Base-by-base conservation (phyloP, 30 jellyfish, hydroid and myxozoan species). In the Mastigias papua region DNA sequence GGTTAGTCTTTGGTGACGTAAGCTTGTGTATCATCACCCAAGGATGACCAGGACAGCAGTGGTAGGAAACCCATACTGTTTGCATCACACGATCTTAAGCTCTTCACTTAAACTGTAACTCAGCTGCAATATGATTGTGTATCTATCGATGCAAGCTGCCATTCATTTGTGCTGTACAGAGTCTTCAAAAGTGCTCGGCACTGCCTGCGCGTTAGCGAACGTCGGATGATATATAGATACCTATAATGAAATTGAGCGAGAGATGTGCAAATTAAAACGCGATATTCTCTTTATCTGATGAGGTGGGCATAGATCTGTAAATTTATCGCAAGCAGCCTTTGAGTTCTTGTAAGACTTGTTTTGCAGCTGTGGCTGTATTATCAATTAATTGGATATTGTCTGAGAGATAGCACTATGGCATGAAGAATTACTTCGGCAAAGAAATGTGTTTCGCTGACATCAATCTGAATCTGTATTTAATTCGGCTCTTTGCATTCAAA, bases 281-380 rank as follows among this genome's bases (percentile, higher is more conserved):
- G 35, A 27, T 63, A 63, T 63, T 63, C 42, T 58, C 7, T 54
- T 63, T 23, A 63, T 63, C 42, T 22, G 74, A 63, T 63, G 42
- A 63, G 23, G 74, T 27, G 23, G 5, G 19, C 42, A 27, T 63
- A 5, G 42, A 63, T 63, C 46, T 63, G n/a, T 63, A 27, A 63
- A 15, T 63, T 3, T 27, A 63, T 63, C 74, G 2, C 42, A n/a
- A 27, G 74, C 74, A 63, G 74, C 26, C 13, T 63, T 11, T 63
- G 35, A 23, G 74, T 42, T 7, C 23, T n/a, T 25, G 8, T 63
- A 22, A 27, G 46, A 11, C 42, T 22, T 63, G 74, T 63, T 63
- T 63, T 63, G 42, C 74, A 63, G 74, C 74, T 63, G 74, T 63
- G 74, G 74, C 42, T 0, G 19, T 27, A 63, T 63, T 63, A 63